Conservation (phyloP, 1,140 invertebrate species). For the Adoxophyes honmai region DNA sequence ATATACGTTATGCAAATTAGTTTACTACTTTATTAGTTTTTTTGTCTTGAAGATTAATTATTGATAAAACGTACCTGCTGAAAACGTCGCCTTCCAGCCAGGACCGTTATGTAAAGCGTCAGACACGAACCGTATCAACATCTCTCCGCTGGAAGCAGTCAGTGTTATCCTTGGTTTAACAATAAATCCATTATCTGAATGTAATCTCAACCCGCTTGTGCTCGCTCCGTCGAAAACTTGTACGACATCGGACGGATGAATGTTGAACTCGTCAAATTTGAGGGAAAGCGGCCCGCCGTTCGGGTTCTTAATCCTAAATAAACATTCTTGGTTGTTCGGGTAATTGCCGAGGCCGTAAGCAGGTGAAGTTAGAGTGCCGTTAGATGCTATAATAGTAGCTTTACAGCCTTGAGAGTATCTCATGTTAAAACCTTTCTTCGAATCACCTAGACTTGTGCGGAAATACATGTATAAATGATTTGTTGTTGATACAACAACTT, state of each 20-base stretch:
- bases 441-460: conserved; percentile 92
- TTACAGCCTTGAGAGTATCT: conserved; percentile 92
- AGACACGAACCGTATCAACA: conserved; percentile 91
- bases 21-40: conserved; percentile 9
- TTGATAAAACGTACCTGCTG: conserved; percentile 82
- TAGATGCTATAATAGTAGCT: conserved; percentile 87
- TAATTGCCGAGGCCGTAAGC: conserved; percentile 90
- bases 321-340: conserved; percentile 94
- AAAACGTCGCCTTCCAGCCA: conserved; percentile 94
- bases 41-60: conserved; percentile 13
- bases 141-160: conserved; percentile 94
- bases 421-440: conserved; percentile 93
- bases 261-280: conserved; percentile 91
- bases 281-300: conserved; percentile 90
- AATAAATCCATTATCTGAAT: conserved; percentile 93
- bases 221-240: conserved; percentile 94
- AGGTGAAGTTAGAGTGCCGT: conserved; percentile 92
- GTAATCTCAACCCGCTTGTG: conserved; percentile 89
- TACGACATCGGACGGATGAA: conserved; percentile 91
- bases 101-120: conserved; percentile 90
- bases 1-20: conserved; percentile 17
- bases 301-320: conserved; percentile 91
- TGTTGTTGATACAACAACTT: conserved; percentile 93
- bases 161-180: conserved; percentile 92
- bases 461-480: conserved; percentile 95